Percentiles rank a stretch among this genome's conserved stretches.
phyloP scores from a whole-genome alignment of 1,140 invertebrate genomes.

The Amyelois transitella region DNA sequence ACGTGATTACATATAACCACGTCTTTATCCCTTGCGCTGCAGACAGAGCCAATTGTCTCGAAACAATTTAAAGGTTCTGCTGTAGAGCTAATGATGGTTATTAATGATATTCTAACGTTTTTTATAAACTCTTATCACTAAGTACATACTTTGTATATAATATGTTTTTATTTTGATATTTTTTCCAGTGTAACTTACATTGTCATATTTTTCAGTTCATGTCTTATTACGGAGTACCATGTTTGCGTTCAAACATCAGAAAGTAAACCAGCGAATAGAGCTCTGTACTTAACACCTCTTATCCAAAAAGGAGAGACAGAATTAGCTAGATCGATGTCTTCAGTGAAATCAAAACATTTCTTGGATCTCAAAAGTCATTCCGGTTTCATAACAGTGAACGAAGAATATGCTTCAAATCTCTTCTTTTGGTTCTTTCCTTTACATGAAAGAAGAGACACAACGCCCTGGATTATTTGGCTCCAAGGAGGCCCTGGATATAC shows the following conservation, averaged over 20 bases:
- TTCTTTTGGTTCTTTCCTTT: slow-evolving; percentile 84
- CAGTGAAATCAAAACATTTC: slow-evolving; percentile 15
- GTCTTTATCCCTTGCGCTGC: no score
- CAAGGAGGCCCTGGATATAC: slow-evolving; percentile 85
- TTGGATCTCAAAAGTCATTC: slow-evolving; percentile 58
- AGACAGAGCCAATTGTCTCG: no score
- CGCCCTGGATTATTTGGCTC: slow-evolving; percentile 82
- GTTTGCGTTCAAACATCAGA: not conserved
- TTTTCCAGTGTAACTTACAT: no score
- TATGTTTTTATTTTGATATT: no score
- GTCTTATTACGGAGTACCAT: not conserved
- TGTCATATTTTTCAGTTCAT: not conserved
- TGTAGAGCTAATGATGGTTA: no score
- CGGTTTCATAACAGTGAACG: slow-evolving; percentile 80
- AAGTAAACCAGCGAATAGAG: not conserved
- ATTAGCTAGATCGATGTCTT: slow-evolving; percentile 20
- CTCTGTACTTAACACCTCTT: slow-evolving; percentile 6
- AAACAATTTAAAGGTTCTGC: no score
- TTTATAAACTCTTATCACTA: no score
- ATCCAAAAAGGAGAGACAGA: slow-evolving; percentile 6
- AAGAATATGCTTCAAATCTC: slow-evolving; percentile 77
- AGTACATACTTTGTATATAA: no score
- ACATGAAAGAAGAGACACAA: slow-evolving; percentile 38
- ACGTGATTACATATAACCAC: no score
- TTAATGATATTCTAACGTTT: no score